Conservation (phyloP, 1,140 invertebrate species). For the Panagrolaimus sp. region DNA sequence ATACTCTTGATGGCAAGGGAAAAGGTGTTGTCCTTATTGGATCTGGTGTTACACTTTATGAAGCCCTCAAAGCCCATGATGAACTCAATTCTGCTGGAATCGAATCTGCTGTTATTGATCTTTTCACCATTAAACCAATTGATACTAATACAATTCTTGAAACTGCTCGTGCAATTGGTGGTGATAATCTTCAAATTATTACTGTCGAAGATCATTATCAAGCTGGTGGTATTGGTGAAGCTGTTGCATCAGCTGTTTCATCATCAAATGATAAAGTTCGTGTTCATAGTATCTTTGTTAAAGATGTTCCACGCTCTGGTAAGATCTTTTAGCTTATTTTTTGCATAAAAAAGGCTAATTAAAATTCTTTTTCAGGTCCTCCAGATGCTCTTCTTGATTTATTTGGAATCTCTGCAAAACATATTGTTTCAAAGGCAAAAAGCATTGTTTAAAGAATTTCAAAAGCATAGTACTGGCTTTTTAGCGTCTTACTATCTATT, state of each 20-base stretch:
- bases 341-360: too few relatives aligned
- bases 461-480: too few relatives aligned
- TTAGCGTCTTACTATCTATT: too few relatives aligned
- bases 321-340: too few relatives aligned
- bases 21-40: constrained; percentile 77
- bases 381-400: constrained; percentile 74
- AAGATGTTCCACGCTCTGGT: constrained; percentile 78
- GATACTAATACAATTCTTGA: constrained; percentile 72
- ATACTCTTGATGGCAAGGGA: constrained; percentile 64
- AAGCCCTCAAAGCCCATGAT: constrained; percentile 78
- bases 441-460: constrained; percentile 16
- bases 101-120: constrained; percentile 48
- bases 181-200: constrained; percentile 69
- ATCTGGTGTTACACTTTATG: constrained; percentile 83
- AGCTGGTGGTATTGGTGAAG: constrained; percentile 88
- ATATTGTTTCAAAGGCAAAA: constrained; percentile 69
- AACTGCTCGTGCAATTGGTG: constrained; percentile 73
- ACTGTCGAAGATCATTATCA: constrained; percentile 96
- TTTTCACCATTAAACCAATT: constrained; percentile 74
- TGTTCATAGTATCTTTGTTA: constrained; percentile 80
- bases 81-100: constrained; percentile 67
- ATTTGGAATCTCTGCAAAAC: constrained; percentile 78
- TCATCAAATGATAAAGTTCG: constrained; percentile 66
- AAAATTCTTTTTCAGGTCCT: too few relatives aligned
- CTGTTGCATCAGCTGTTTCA: constrained; percentile 75